Evolutionary conservation across 2,888 invertebrate species (phyloP), one percentile per base, ranked within the genome.

Genomic region (Dyspetes luteomarginatus): DNA sequence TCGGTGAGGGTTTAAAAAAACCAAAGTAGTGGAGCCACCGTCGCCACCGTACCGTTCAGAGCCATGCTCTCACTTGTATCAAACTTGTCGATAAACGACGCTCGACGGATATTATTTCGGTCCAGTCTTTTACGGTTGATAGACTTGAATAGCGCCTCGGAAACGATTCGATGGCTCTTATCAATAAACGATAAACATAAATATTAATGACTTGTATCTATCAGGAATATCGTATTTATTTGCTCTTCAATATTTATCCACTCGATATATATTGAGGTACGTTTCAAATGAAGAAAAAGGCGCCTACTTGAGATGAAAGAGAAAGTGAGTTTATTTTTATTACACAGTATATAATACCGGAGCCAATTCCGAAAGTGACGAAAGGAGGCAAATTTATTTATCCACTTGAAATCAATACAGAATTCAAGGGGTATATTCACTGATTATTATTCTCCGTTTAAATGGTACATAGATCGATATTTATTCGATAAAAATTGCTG

Each of bases 41-140:
- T 71, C 56, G 15, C 28, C 12, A 7, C 22, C 52, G 36, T 26
- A 17, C 17, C 45, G 17, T 30, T 22, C 30, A 9, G 1, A 28
- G 28, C 45, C 28, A 48, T 30, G 12, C 50, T 50, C 50, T 65
- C 7, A 41, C 2, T 52, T 78, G 45, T 36, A 30, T 58, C 56
- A 64, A 80, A 75, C 52, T 71, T 67, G 30, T 72, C 71, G 75
- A 80, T 80, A 80, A 80, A 80, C 71, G 43, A 43, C 55, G 36
- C 52, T 55, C 58, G 43, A 52, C 36, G 30, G 75, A 75, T 71
- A 75, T 80, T 36, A 28, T 58, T 28, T 19, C 22, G 48, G n/a
- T 17, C 56, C 48, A 52, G 19, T 55, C 36, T 19, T n/a, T n/a
- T n/a, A n/a, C 56, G 60, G 64, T 71, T 67, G 52, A 45, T 67